phyloP scores from a whole-genome alignment of 2,888 invertebrate species.

The Folsomia manolachei region DNA sequence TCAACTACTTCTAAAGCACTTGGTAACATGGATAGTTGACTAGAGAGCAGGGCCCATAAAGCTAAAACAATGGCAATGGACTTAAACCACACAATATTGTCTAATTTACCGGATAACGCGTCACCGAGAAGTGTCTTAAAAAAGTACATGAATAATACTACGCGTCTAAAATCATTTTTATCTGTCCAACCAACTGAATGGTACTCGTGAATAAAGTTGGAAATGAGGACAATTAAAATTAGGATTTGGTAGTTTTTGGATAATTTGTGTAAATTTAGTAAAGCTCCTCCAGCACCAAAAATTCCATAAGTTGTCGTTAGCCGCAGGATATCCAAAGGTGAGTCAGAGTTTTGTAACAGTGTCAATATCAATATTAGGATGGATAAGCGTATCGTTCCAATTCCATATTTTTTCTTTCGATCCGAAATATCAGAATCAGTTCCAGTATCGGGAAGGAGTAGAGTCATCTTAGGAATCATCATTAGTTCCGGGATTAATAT shows the following conservation, averaged over 20 bases:
- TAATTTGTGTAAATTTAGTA: conserved; percentile 15
- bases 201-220: conserved; percentile 4
- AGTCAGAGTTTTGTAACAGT: neutral
- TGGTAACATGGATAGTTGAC: neutral
- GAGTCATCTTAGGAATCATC: neutral
- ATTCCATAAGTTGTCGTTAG: conserved; percentile 2
- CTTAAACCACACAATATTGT: conserved; percentile 13
- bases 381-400: conserved; percentile 10
- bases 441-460: neutral
- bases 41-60: conserved; percentile 13
- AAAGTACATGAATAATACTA: conserved; percentile 10
- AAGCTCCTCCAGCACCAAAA: conserved; percentile 20
- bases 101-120: conserved; percentile 17
- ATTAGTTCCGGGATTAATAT: no score
- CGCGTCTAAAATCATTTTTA: no score
- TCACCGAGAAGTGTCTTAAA: conserved; percentile 20
- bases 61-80: neutral
- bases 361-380: neutral
- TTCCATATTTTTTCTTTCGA: conserved; percentile 14
- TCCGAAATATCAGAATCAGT: neutral
- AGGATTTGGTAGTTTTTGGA: conserved; percentile 4
- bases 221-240: neutral
- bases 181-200: neutral
- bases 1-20: neutral
- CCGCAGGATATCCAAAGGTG: neutral